Evolutionary conservation across 2,113 vertebrate genomes (phyloP), one percentile per base, ranked within the genome.

Genomic region (Leucopternis melanops): DNA sequence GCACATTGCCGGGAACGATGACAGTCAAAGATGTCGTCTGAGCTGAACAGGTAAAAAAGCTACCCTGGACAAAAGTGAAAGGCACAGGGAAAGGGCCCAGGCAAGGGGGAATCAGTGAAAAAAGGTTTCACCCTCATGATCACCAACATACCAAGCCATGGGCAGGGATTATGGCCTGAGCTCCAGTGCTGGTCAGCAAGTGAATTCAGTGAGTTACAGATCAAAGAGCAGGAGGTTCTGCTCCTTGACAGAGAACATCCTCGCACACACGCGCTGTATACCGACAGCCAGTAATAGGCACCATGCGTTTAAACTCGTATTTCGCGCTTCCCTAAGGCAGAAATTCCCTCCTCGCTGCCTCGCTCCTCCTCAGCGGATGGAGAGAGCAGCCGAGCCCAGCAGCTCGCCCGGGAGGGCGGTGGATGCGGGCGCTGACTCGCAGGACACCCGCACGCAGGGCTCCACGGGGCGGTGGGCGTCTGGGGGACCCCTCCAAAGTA

Each of bases 381-480:
- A 25, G 27, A 50, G 44, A 83, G 27, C 26, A 12, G 14, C 8
- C 0, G 0, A 79, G 47, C 19, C 49, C 73, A 58, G 59, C 42
- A 57, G 44, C 40, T 44, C 6, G 0, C 32, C n/a, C 16, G 36
- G 47, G 29, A n/a, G 26, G 44, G 17, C 42, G 36, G 13, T 6
- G 62, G 29, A 23, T 13, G 10, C 6, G 31, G 50, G 8, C 2
- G 5, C 31, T 34, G 36, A 7, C 10, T 21, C 4, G 0, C 9
- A 62, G 62, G 25, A 9, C 14, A 12, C 61, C 38, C 2, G 4
- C 19, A 13, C 42, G 36, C 21, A 22, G 29, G 10, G 23, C 44
- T 71, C 55, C 45, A 29, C 44, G 31, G 34, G 42, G 10, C 29
- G 25, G 9, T 1, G 31, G 44, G 61, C 10, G 1, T 21, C 72